phyloP scores from a whole-genome alignment of 2,797 vertebrate genomes.

The Poeciliopsis turneri region DNA sequence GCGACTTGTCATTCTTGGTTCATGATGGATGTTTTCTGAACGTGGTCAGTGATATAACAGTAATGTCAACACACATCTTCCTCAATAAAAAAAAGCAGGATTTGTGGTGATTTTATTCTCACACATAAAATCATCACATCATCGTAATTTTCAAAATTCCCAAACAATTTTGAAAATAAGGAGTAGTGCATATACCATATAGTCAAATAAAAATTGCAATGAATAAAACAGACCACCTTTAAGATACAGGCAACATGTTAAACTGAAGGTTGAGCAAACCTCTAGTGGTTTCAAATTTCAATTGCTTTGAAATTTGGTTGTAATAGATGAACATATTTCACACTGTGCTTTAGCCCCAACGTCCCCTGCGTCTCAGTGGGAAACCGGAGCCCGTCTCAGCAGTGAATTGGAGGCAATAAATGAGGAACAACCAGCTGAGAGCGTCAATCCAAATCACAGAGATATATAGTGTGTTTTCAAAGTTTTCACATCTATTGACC shows the following conservation, averaged over 20 bases:
- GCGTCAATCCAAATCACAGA: not conserved
- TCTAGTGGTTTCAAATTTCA: not conserved
- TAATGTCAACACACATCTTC: not conserved
- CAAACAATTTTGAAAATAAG: not conserved
- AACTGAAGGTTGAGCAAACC: not conserved
- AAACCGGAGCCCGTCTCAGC: not conserved
- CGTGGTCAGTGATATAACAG: not conserved
- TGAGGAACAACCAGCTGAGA: not conserved
- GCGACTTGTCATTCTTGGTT: not conserved
- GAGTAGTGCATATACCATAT: not conserved
- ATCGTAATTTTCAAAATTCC: not conserved
- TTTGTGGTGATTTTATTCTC: no score
- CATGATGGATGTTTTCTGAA: not conserved
- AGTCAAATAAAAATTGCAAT: not conserved
- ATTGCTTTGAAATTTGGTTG: not conserved
- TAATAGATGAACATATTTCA: not conserved
- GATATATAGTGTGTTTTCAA: not conserved
- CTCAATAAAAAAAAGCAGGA: not conserved
- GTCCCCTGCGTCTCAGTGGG: not conserved
- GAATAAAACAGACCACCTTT: not conserved
- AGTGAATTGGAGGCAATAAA: not conserved
- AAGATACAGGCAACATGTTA: not conserved
- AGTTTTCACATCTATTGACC: not conserved
- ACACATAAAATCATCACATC: no score
- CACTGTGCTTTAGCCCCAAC: not conserved